A percentile compares a stretch with the other conserved stretches of the same genome.
Evolutionary conservation across 2,113 vertebrate genomes (phyloP).

Genomic region (Nesoenas mayeri): DNA sequence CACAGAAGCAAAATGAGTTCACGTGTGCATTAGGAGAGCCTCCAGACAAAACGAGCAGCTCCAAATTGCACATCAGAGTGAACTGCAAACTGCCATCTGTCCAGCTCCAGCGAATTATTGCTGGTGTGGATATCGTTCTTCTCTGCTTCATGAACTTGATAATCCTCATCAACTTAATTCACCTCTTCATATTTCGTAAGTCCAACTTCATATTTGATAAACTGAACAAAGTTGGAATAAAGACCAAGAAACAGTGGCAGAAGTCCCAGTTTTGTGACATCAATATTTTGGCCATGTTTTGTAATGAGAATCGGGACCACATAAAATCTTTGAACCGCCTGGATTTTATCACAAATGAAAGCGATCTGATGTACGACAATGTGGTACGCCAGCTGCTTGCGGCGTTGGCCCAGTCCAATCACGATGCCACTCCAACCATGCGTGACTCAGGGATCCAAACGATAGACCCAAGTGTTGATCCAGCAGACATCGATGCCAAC

Average conservation of each 20-base stretch:
- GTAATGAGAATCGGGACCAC: conserved; percentile 98
- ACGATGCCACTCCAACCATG: conserved; percentile 92
- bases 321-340: conserved; percentile 97
- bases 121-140: conserved; percentile 89
- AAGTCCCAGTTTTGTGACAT: conserved; percentile 99
- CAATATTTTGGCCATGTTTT: conserved; percentile 99
- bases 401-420: conserved; percentile 95
- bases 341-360: conserved; percentile 99
- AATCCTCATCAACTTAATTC: conserved; percentile 92
- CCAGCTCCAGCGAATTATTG: conserved; percentile 97
- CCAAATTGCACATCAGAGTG: conserved; percentile 83
- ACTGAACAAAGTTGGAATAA: conserved; percentile 97
- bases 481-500: conserved; percentile 83
- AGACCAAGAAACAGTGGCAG: conserved; percentile 95
- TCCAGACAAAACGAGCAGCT: conserved; percentile 86
- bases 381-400: conserved; percentile 97
- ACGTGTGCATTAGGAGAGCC: conserved; percentile 91
- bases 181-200: conserved; percentile 97
- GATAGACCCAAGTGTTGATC: conserved; percentile 87
- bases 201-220: conserved; percentile 99
- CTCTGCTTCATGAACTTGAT: conserved; percentile 97
- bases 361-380: conserved; percentile 98
- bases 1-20: conserved; percentile 97
- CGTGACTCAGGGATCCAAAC: conserved; percentile 94
- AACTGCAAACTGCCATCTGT: conserved; percentile 96